A percentile compares a stretch with the other conserved stretches of the same genome.
Conservation (phyloP, 2,888 invertebrate species). For the Lasiommata megera region DNA sequence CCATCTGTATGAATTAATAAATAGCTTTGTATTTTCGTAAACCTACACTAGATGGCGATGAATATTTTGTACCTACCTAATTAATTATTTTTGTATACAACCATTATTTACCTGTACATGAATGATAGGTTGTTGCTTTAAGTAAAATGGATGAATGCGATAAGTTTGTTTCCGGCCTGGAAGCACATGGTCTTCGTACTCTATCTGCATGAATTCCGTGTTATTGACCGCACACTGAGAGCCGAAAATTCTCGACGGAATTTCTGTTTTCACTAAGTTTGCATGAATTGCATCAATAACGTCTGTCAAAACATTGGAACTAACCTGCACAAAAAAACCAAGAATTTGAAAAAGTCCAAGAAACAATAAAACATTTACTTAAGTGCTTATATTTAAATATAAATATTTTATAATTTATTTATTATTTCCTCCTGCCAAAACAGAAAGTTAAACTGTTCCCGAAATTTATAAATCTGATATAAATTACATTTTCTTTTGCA, state of each 20-base stretch:
- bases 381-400: no score
- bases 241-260: slow-evolving; percentile 65
- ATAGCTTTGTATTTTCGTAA: background rate
- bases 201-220: slow-evolving; percentile 56
- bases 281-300: slow-evolving; percentile 54
- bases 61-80: no score
- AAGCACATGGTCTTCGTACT: slow-evolving; percentile 82
- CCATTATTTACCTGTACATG: slow-evolving; percentile 50
- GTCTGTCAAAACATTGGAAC: slow-evolving; percentile 53
- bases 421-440: no score
- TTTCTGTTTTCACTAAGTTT: slow-evolving; percentile 55
- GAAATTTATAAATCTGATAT: no score
- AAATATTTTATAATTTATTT: no score
- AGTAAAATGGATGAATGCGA: slow-evolving; percentile 72
- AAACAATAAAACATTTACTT: no score
- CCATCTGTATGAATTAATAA: background rate
- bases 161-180: slow-evolving; percentile 75
- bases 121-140: slow-evolving; percentile 54
- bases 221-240: slow-evolving; percentile 62
- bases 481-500: no score
- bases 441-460: no score
- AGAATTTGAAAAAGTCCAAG: background rate
- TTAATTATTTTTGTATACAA: no score
- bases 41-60: background rate
- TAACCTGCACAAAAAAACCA: slow-evolving; percentile 46